A percentile compares a stretch with the other conserved stretches of the same genome.
phyloP scores from a whole-genome alignment of 2,797 vertebrate species.

The Eospalax fontanierii region DNA sequence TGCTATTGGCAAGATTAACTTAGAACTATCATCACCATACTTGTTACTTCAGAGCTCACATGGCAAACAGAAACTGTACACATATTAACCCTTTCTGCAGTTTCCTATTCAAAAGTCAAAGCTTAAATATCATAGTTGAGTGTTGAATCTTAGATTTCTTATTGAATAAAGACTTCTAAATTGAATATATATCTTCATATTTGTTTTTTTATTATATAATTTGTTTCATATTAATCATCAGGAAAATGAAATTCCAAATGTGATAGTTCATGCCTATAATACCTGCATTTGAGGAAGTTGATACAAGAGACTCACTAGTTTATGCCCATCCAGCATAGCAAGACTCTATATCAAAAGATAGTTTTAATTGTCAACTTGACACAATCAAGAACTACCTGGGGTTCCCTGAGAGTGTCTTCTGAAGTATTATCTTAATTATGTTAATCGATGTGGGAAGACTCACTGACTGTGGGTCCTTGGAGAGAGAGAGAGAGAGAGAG shows the following conservation, averaged over 20 bases:
- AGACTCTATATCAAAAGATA: not conserved
- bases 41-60: not conserved
- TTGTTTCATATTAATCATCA: conserved; percentile 45
- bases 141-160: conserved; percentile 1
- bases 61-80: not conserved
- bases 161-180: not conserved
- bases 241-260: not conserved
- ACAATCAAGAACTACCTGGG: no score
- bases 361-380: no score
- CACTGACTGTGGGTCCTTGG: no score
- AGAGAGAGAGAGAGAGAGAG: no score
- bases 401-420: no score
- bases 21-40: not conserved
- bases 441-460: no score
- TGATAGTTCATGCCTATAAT: not conserved
- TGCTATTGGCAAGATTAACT: not conserved
- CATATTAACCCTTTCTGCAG: not conserved
- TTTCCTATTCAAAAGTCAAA: not conserved
- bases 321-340: not conserved
- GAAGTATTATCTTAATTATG: no score
- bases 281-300: not conserved
- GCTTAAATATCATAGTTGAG: not conserved
- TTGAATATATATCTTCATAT: not conserved
- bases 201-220: not conserved
- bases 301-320: not conserved